Conservation (phyloP, 2,888 invertebrate genomes). For the Trachelus tabidus region DNA sequence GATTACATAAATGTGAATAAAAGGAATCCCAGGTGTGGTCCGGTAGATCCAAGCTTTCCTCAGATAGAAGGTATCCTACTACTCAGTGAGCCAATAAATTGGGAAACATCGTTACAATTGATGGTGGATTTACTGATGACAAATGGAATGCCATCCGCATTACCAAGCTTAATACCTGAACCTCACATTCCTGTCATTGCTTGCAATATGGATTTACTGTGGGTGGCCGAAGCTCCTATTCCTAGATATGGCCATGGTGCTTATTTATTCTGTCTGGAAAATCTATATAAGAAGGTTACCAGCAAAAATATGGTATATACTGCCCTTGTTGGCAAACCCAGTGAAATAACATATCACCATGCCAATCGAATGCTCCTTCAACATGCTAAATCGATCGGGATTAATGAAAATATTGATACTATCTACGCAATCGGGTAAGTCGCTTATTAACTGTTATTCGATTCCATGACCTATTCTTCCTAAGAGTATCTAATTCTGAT, state of each 20-base stretch:
- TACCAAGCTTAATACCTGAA: constrained; percentile 64
- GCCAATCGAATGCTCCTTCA: constrained; percentile 70
- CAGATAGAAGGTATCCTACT: constrained; percentile 72
- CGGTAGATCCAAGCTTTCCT: constrained; percentile 68
- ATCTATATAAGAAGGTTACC: constrained; percentile 73
- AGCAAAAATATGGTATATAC: constrained; percentile 72
- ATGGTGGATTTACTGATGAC: constrained; percentile 73
- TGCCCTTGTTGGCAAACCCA: constrained; percentile 75
- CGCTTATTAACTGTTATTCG: background rate
- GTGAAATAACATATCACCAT: constrained; percentile 74
- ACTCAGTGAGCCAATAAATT: constrained; percentile 74
- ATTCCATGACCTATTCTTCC: background rate
- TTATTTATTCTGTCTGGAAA: constrained; percentile 73
- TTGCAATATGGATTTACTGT: constrained; percentile 75
- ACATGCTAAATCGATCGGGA: constrained; percentile 69
- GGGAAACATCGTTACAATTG: constrained; percentile 75
- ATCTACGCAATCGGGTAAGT: constrained; percentile 74
- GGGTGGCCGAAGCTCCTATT: constrained; percentile 75
- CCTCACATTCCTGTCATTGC: constrained; percentile 76
- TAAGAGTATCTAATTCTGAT: background rate
- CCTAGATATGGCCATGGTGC: constrained; percentile 76
- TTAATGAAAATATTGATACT: constrained; percentile 66
- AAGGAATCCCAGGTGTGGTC: constrained; percentile 62
- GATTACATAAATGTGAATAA: constrained; percentile 68
- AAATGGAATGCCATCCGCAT: constrained; percentile 68